Base-by-base conservation (phyloP, 2,797 vertebrate genomes). In the Paguma larvata region DNA sequence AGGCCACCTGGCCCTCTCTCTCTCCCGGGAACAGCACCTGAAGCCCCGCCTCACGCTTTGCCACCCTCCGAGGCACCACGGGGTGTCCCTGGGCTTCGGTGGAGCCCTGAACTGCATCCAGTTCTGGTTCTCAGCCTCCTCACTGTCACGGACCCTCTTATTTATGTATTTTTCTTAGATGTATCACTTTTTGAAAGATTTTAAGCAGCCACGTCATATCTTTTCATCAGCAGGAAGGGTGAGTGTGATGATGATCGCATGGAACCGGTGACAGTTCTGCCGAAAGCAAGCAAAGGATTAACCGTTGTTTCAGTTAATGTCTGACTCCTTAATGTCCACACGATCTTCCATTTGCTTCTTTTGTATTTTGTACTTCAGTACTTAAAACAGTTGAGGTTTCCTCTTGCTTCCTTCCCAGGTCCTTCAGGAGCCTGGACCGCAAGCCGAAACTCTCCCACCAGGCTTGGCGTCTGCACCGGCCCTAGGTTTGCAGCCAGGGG, bases 81-180 rank as follows among this genome's bases (percentile, higher is more conserved):
- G 0, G 12, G 3, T 13, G 2, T 30, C 23, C 6, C 18, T 44
- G 67, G 11, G 41, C 51, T 82, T 14, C 13, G 4, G 16, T 21
- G 44, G 27, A 16, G 19, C 32, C 79, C 16, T 56, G 41, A 27
- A 18, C 41, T 51, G n/a, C 53, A 30, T 95, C 27, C 34, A 72
- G n/a, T 18, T 41, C 72, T 91, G 14, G 2, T n/a, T 86, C 75
- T 38, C 68, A 93, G 15, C 27, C 68, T 91, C 73, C 32, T 79
- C 12, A 5, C 65, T 10, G 5, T 62, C 32, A 5, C 5, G 21
- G 10, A 18, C 38, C 9, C 30, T 85, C 77, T 72, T 14, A 19
- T 94, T 67, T 72, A 53, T 59, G 56, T 59, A 59, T 65, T 46
- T 79, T 91, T 77, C 15, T 46, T 59, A n/a, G 48, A 82, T 93